Evolutionary conservation across 2,113 vertebrate genomes (phyloP).

Genomic region (Acrocephalus kingi): DNA sequence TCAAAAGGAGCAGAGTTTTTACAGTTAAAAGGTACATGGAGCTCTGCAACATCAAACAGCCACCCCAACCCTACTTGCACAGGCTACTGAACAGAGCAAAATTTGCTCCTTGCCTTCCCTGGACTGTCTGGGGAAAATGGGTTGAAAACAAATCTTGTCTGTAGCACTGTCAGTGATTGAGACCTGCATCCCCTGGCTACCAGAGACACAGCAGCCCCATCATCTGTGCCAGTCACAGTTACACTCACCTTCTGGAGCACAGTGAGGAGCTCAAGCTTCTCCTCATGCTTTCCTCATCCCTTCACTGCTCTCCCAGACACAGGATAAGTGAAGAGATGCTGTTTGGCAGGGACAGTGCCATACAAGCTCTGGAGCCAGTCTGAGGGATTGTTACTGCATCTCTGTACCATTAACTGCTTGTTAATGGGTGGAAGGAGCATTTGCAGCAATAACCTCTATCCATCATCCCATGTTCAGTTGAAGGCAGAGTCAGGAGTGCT

Average conservation of each 20-base stretch:
- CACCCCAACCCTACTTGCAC: neutral
- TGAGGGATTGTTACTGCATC: conserved; percentile 12
- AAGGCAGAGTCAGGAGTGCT: neutral
- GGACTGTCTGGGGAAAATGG: neutral
- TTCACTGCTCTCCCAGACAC: neutral
- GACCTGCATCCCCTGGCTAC: neutral
- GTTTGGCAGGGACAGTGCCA: neutral
- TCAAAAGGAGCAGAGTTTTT: conserved; percentile 13
- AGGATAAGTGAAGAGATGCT: neutral
- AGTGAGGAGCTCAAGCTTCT: neutral
- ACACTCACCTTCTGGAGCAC: neutral
- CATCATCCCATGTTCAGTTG: neutral
- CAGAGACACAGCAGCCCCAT: neutral
- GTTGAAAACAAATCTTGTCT: neutral
- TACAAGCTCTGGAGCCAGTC: neutral
- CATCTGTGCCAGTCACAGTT: rapidly evolving
- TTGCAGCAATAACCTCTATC: conserved; percentile 36
- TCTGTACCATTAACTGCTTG: conserved; percentile 8
- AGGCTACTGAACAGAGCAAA: neutral
- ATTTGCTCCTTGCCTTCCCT: neutral
- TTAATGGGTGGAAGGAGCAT: conserved; percentile 13
- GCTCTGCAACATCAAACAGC: neutral
- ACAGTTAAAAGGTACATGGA: neutral
- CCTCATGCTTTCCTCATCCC: neutral
- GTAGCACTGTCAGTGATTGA: neutral